These are phyloP conservation scores for Pterophyllum scalare DNA, from an alignment of 2,113 vertebrate species.

Conservation along the genomic window DNA sequence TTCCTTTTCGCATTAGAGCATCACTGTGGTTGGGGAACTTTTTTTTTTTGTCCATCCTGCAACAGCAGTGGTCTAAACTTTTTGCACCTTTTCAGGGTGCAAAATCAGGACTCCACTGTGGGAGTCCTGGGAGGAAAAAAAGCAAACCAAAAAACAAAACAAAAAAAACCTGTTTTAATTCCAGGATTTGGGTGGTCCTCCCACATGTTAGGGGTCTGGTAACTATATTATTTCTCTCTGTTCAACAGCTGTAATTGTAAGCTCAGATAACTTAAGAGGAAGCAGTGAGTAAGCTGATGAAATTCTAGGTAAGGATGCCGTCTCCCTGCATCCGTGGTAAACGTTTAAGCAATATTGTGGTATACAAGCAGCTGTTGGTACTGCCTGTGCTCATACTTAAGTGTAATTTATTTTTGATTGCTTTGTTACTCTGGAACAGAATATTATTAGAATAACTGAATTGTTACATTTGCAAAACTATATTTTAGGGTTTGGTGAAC, in stretches of 20 bases:
- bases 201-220: background rate
- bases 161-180: background rate
- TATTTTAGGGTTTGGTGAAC: background rate
- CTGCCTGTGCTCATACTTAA: background rate
- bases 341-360: background rate
- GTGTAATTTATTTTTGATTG: background rate
- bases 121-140: background rate
- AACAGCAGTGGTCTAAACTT: background rate
- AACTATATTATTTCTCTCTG: background rate
- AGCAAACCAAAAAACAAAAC: background rate
- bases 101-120: background rate
- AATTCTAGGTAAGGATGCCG: background rate
- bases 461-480: background rate
- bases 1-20: background rate
- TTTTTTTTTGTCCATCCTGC: background rate
- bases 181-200: slow-evolving; percentile 5
- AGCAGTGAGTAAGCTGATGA: background rate
- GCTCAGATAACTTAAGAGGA: background rate
- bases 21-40: background rate
- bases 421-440: background rate
- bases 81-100: background rate
- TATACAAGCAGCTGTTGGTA: background rate
- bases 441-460: background rate
- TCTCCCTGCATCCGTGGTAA: background rate
- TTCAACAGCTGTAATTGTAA: background rate